A percentile compares a stretch with the other conserved stretches of the same genome.
phyloP scores from a whole-genome alignment of 2,888 invertebrate species.

The Gymnosoma rotundatum region DNA sequence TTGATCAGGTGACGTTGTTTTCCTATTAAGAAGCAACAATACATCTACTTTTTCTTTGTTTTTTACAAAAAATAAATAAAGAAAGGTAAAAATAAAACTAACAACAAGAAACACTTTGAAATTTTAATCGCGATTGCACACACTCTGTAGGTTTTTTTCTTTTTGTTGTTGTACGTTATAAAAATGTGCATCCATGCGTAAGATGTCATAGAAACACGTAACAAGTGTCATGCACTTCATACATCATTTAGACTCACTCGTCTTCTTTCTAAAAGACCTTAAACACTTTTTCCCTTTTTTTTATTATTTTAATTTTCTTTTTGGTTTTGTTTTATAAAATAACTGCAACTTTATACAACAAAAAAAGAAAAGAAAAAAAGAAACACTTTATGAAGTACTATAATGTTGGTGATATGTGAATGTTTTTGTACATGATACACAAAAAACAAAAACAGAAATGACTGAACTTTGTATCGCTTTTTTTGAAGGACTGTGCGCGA shows the following conservation, averaged over 20 bases:
- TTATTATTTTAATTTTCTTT: constrained; percentile 1
- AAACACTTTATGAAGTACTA: neutral
- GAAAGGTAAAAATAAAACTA: constrained; percentile 7
- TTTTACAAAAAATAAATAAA: neutral
- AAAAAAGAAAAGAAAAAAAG: constrained; percentile 8
- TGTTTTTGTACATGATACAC: constrained; percentile 40
- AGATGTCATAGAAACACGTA: constrained; percentile 72
- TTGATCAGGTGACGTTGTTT: neutral
- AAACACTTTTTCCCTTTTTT: constrained; percentile 32
- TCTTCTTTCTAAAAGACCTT: constrained; percentile 44
- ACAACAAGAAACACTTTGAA: constrained; percentile 40
- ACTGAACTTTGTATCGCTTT: constrained; percentile 44
- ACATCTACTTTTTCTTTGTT: neutral
- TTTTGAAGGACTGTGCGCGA: constrained; percentile 41
- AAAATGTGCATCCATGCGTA: constrained; percentile 70
- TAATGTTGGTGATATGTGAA: neutral
- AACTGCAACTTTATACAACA: constrained; percentile 22
- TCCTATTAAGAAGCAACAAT: neutral
- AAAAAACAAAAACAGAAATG: too few relatives aligned
- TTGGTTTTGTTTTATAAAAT: constrained; percentile 19
- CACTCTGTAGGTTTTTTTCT: constrained; percentile 20
- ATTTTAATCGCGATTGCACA: constrained; percentile 35
- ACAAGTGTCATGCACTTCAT: constrained; percentile 73
- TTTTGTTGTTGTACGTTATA: constrained; percentile 40
- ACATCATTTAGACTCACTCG: constrained; percentile 68